These are phyloP conservation scores for Drosophila insularis DNA, from an alignment of 1,140 invertebrate species.

Conservation along the genomic window DNA sequence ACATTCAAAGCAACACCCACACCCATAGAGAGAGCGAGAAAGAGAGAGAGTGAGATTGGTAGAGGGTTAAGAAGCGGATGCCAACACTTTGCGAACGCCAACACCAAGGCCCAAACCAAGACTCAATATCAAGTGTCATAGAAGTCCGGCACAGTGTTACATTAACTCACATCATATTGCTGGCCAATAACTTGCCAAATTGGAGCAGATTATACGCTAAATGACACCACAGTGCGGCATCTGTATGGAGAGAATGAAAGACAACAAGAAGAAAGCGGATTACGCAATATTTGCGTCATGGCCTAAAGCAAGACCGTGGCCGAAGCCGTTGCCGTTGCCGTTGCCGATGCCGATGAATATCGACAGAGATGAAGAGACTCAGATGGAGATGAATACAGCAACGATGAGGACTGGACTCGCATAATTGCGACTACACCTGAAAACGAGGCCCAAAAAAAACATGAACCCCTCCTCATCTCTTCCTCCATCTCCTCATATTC, in stretches of 20 bases:
- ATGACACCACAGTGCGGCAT: slow-evolving; percentile 34
- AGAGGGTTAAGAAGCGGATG: slow-evolving; percentile 55
- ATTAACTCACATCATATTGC: not conserved
- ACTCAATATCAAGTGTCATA: slow-evolving; percentile 50
- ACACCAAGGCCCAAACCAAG: not conserved
- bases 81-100: not conserved
- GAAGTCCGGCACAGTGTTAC: slow-evolving; percentile 15
- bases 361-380: not conserved
- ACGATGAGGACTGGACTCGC: slow-evolving; percentile 45
- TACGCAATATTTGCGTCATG: slow-evolving; percentile 69
- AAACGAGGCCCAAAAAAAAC: slow-evolving; percentile 29
- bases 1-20: too few relatives aligned
- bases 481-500: not conserved
- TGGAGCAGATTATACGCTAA: not conserved
- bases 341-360: slow-evolving; percentile 1
- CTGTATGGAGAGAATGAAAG: slow-evolving; percentile 54
- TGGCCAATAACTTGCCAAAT: not conserved
- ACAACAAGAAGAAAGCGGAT: slow-evolving; percentile 66
- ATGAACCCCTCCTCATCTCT: not conserved
- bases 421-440: slow-evolving; percentile 70
- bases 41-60: not conserved
- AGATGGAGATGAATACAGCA: not conserved
- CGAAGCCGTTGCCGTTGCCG: not conserved
- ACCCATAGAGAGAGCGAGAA: not conserved
- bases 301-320: slow-evolving; percentile 39